Conservation (phyloP, 2,797 vertebrate species). For the Netta rufina region DNA sequence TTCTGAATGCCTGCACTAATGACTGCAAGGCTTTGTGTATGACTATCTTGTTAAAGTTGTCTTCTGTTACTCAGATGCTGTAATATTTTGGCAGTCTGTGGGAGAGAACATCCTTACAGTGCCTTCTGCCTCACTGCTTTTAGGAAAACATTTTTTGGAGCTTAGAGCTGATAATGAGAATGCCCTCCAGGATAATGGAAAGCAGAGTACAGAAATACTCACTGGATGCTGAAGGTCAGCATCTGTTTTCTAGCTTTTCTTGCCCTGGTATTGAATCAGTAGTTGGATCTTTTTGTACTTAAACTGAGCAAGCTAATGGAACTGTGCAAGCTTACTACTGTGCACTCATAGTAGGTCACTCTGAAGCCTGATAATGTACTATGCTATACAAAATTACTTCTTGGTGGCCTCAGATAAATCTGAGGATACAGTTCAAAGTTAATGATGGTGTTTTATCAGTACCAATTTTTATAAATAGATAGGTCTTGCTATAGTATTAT, state of each 20-base stretch:
- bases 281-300: not conserved
- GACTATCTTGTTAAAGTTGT: not conserved
- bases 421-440: not conserved
- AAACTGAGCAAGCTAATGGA: slow-evolving; percentile 26
- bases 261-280: not conserved
- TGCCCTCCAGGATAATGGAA: slow-evolving; percentile 14
- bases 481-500: not conserved
- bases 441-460: not conserved
- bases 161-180: slow-evolving; percentile 17
- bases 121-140: not conserved
- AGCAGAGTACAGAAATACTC: not conserved
- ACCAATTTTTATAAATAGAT: not conserved
- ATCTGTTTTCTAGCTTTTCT: slow-evolving; percentile 15
- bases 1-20: not conserved
- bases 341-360: not conserved
- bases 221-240: not conserved
- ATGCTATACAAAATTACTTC: not conserved
- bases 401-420: not conserved
- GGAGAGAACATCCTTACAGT: not conserved
- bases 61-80: not conserved
- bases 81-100: not conserved
- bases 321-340: not conserved
- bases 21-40: not conserved
- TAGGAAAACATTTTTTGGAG: slow-evolving; percentile 21
- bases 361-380: not conserved